Evolutionary conservation across 2,113 vertebrate genomes (phyloP).

Genomic region (Gopherus evgoodei): DNA sequence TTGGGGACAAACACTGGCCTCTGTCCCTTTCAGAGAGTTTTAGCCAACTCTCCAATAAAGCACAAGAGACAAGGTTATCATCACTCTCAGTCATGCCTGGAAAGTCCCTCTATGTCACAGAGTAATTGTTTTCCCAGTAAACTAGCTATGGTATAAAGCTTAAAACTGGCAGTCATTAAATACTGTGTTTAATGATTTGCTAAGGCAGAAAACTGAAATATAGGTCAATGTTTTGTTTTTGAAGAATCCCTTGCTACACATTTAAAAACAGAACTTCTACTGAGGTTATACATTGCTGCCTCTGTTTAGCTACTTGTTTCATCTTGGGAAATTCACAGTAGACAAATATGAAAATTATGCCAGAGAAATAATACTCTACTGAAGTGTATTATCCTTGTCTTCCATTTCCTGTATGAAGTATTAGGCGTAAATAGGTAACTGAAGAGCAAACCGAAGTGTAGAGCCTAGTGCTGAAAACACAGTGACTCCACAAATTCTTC

Average conservation of each 20-base stretch:
- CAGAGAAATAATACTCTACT: not conserved
- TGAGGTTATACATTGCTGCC: not conserved
- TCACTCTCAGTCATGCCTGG: not conserved
- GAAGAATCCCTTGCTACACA: not conserved
- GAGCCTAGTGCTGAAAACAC: conserved; percentile 15
- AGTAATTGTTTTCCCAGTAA: not conserved
- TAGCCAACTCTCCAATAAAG: not conserved
- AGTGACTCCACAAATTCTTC: conserved; percentile 45
- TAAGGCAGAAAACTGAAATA: not conserved
- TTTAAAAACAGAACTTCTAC: not conserved
- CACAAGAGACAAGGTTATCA: not conserved
- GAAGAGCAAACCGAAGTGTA: not conserved
- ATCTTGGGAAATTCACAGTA: not conserved
- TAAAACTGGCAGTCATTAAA: not conserved
- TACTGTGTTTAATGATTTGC: not conserved
- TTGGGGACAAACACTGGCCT: not conserved
- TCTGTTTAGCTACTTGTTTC: not conserved
- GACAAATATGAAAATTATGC: rapidly evolving
- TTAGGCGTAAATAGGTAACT: conserved; percentile 13
- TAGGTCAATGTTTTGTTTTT: not conserved
- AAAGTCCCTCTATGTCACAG: not conserved
- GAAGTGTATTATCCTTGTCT: not conserved
- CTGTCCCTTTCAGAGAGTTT: not conserved
- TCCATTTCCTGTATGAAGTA: rapidly evolving
- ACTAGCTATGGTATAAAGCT: not conserved